Conservation (phyloP, 2,797 vertebrate genomes). For the Phataginus tricuspis region DNA sequence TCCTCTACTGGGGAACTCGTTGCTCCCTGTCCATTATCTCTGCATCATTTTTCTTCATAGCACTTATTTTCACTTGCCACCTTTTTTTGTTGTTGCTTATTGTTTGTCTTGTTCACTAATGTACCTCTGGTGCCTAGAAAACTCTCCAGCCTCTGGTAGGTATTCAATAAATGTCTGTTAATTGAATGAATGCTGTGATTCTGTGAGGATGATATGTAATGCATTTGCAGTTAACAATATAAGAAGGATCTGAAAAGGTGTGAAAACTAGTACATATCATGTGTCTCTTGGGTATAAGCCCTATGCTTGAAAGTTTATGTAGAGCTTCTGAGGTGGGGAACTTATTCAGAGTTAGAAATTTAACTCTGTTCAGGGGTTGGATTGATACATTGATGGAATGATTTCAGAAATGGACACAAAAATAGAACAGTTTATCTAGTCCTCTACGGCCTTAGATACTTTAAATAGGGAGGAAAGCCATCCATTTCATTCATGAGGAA, state of each 20-base stretch:
- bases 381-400: background rate
- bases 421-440: background rate
- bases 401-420: background rate
- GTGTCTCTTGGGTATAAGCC: background rate
- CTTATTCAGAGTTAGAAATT: background rate
- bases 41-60: background rate
- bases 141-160: background rate
- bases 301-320: background rate
- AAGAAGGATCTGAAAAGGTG: background rate
- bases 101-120: background rate
- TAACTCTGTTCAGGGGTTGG: background rate
- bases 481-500: background rate
- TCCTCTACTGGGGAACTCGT: background rate
- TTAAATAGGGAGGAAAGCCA: background rate
- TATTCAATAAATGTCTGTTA: background rate
- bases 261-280: background rate
- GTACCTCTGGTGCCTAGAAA: background rate
- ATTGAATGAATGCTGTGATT: background rate
- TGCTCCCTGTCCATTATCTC: background rate
- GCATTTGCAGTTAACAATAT: background rate
- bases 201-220: background rate
- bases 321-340: background rate
- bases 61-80: background rate
- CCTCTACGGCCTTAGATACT: background rate
- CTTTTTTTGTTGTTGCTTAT: background rate